Evolutionary conservation across 2,113 vertebrate species (phyloP).

Genomic region (Struthidea cinerea): DNA sequence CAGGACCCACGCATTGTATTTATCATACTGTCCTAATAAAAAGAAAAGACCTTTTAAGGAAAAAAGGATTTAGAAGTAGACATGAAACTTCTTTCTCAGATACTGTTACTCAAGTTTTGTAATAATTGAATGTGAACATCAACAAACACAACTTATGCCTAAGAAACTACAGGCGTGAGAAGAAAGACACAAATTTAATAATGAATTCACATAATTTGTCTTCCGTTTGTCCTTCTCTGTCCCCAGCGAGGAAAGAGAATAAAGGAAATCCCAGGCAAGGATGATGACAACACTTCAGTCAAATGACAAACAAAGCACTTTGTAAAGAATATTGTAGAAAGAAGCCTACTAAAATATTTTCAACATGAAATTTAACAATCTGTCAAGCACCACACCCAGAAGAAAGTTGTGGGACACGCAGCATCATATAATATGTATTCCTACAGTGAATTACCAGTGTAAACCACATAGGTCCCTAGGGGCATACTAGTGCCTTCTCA

Average conservation of each 20-base stretch:
- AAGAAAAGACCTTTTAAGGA: background rate
- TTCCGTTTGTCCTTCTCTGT: background rate
- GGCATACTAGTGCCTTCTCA: constrained; percentile 45
- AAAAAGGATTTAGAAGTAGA: background rate
- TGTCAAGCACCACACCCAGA: constrained; percentile 37
- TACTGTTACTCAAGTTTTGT: background rate
- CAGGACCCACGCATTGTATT: background rate
- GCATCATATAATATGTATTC: constrained; percentile 12
- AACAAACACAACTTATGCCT: background rate
- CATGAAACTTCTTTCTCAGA: background rate
- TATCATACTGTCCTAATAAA: background rate
- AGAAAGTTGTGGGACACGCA: background rate
- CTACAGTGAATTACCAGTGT: constrained; percentile 52
- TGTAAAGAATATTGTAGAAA: background rate
- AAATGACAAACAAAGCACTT: background rate
- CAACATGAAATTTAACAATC: constrained; percentile 1
- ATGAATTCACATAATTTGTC: background rate
- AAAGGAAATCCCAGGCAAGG: background rate
- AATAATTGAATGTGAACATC: background rate
- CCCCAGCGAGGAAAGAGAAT: background rate
- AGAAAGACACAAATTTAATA: background rate
- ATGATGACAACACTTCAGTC: background rate
- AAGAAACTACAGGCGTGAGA: background rate
- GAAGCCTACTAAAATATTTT: constrained; percentile 14
- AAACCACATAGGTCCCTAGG: constrained; percentile 52